These are phyloP conservation scores for Oncorhynchus mykiss DNA, from an alignment of 2,113 vertebrate species.

Conservation along the genomic window DNA sequence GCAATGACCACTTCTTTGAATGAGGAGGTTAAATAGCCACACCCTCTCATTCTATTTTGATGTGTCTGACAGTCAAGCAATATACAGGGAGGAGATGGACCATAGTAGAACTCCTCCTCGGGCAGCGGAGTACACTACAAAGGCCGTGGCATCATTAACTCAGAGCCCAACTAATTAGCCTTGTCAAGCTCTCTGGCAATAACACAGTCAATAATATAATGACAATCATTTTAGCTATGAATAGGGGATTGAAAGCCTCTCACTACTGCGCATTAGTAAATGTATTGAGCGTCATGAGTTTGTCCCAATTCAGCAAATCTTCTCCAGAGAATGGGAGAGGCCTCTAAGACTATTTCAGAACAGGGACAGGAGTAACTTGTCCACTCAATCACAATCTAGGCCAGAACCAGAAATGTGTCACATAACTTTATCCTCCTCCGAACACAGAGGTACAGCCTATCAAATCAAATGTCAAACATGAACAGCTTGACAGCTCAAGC, in stretches of 20 bases:
- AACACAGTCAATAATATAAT: background rate
- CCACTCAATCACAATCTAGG: constrained; percentile 52
- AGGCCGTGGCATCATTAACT: background rate
- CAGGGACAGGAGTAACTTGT: constrained; percentile 29
- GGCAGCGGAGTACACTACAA: background rate
- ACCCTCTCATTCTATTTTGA: background rate
- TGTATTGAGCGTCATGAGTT: background rate
- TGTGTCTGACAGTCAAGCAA: background rate
- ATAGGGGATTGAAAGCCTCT: background rate
- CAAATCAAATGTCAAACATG: constrained; percentile 5
- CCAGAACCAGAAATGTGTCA: constrained; percentile 43
- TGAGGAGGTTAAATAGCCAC: background rate
- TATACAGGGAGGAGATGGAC: background rate
- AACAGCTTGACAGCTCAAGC: background rate
- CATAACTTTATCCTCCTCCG: background rate
- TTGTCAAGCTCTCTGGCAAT: background rate
- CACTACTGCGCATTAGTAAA: background rate
- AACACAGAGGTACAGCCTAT: constrained; percentile 21
- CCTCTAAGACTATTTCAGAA: constrained; percentile 6
- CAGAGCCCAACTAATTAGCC: background rate
- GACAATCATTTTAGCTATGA: background rate
- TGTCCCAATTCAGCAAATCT: constrained; percentile 10
- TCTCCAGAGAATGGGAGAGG: constrained; percentile 31
- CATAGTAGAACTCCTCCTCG: no score
- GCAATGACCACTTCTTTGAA: background rate